Evolutionary conservation across 2,113 vertebrate genomes (phyloP), one percentile per base, ranked within the genome.

Genomic region (zebrafish (Danio rerio)): DNA sequence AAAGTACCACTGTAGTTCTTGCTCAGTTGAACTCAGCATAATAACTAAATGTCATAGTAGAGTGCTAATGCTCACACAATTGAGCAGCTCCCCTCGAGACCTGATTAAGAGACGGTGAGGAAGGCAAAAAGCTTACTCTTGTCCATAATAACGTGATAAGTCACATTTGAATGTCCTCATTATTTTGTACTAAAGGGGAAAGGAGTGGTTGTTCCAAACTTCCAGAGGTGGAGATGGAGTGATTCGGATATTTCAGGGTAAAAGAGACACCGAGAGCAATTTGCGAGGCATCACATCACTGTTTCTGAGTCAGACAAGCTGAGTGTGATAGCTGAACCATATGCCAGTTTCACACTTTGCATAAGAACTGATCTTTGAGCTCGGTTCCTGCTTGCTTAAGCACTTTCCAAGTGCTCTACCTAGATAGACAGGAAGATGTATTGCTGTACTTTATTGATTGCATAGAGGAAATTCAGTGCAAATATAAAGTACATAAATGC

Each of bases 21-120:
- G 7, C 21, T 31, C 65, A 76, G 55, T 66, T 83, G 70, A 75
- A 73, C 55, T 69, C 9, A 7, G 5, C 40, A 58, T 88, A 84
- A 84, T 84, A 61, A 86, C 65, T 83, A 81, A 83, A 86, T 84
- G 87, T 83, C 81, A 52, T 61, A 43, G 55, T 68, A 4, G 80
- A 81, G 9, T 21, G 6, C 72, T 88, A 81, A 88, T 83, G 76
- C 68, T 55, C 49, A 61, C 65, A 78, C 72, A 84, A 73, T 85
- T 55, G 62, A 81, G 31, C 47, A 74, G 61, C 73, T 88, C 87
- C 81, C 75, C 79, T 0, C 5, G 88, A 84, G 90, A 89, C 83
- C 85, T 90, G 88, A 91, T 92, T 89, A 89, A 86, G 78, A 82
- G 83, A 86, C 68, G 85, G 84, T 83, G 83, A 75, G 81, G 76